Base-by-base conservation (phyloP, 2,797 vertebrate genomes). In the Denticeps clupeoides region DNA sequence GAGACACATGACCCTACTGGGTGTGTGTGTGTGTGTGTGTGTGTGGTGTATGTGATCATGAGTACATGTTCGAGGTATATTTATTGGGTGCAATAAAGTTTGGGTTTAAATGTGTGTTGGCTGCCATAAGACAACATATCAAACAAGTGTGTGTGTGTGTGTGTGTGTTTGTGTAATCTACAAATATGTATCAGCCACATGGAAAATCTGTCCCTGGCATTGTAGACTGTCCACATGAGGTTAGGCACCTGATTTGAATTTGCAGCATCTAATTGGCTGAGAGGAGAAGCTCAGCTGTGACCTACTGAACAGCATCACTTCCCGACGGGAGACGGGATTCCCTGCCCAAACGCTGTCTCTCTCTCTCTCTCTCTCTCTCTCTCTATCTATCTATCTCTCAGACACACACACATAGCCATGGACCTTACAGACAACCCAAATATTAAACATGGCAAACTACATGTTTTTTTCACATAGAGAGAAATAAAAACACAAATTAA, bases 231-330 rank as follows among this genome's bases (percentile, higher is more conserved):
- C 57, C 66, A 68, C 55, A 59, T 62, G 53, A 61, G 47, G 59
- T 35, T 52, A 54, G 38, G 29, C 57, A 45, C 54, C 64, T 71
- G 74, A 73, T 63, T 62, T 55, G 63, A 69, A 66, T 71, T 58
- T 45, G 45, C 59, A 69, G 53, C 28, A 25, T 37, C 43, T 47
- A 60, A 72, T 69, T 71, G 69, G 65, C 38, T 43, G 25, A 53
- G 33, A 58, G 45, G 7, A 42, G 32, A 57, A 70, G 63, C 69
- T 74, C 72, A 78, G 71, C 71, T 75, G 72, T 62, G 60, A 71
- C 58, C 33, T 15, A 55, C 19, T 56, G 58, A 73, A 62, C 42
- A 62, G 50, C n/a, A 47, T 25, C 63, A 45, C 70, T 48, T 50
- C 67, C 68, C 1, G 5, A 58, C 46, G 58, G 59, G 58, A 64